Percentiles rank a stretch among this genome's conserved stretches.
Conservation (phyloP, 2,113 vertebrate genomes). For the Meriones unguiculatus region DNA sequence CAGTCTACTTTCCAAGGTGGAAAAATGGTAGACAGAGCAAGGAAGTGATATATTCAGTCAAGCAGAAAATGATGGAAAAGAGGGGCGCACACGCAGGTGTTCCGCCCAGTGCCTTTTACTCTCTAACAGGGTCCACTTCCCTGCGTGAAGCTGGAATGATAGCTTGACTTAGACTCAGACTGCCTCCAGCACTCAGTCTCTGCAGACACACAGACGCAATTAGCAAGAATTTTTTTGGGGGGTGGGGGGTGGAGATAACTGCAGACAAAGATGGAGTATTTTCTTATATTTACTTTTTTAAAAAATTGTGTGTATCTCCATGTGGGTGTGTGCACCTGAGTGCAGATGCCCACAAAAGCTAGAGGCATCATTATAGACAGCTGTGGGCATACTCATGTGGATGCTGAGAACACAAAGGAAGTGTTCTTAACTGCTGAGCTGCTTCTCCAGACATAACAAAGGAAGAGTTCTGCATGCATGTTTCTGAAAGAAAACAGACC, state of each 20-base stretch:
- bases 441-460: not conserved
- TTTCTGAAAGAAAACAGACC: not conserved
- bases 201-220: not conserved
- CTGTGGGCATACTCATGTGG: no score
- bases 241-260: not conserved
- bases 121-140: not conserved
- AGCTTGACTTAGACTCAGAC: not conserved
- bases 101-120: not conserved
- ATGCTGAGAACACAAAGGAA: not conserved
- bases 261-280: not conserved
- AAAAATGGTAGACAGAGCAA: not conserved
- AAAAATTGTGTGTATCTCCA: not conserved
- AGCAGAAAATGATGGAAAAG: not conserved
- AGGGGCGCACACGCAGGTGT: not conserved
- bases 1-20: not conserved
- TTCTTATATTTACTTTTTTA: not conserved
- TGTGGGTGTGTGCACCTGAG: not conserved
- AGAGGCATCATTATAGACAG: not conserved
- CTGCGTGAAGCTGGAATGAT: not conserved
- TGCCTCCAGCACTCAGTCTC: not conserved
- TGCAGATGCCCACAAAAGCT: not conserved
- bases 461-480: not conserved
- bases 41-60: not conserved
- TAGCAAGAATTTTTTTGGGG: not conserved
- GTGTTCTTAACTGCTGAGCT: not conserved